Base-by-base conservation (phyloP, 2,797 vertebrate species). In the Alectoris magna region DNA sequence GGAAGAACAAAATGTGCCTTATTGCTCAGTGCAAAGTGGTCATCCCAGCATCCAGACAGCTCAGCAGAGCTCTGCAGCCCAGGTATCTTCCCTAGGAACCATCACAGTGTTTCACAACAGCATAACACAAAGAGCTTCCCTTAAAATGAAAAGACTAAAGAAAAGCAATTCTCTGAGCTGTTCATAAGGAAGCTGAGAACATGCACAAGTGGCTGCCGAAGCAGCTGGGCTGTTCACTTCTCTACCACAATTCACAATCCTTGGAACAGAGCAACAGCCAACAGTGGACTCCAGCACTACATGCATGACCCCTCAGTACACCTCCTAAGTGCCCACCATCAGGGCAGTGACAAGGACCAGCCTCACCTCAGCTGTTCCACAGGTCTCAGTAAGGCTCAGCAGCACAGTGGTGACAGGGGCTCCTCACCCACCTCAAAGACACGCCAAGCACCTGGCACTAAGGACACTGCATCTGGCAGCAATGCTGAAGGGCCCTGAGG, bases 251-350 rank as follows among this genome's bases (percentile, higher is more conserved):
- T 88, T 91, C 91, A 88, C 79, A 91, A 83, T 70, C 87, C 95
- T 93, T 93, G 95, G 96, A 88, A 86, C 48, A 95, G 69, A 91
- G 76, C 72, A 92, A 79, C 59, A 91, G 92, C 91, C 93, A 93
- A 90, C 96, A 94, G 17, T 87, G 79, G 84, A 74, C 79, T 82
- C 44, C 56, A 41, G 76, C 83, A 59, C 63, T 23, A 63, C 7
- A 14, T 26, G 34, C 6, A 14, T 26, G 34, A 88, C 48, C 53
- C 92, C 95, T 91, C 91, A 69, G 66, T 11, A 69, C 56, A 84
- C 74, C 82, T 85, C 76, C 14, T 3, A 78, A 81, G 76, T 83
- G 90, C 87, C 88, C 92, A 74, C 88, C 86, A 93, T 91, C 60
- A 79, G 69, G 72, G 38, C 58, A 23, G 36, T 43, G 18, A 69